Base-by-base conservation (phyloP, 2,797 vertebrate species). In the Tenualosa thibaudeaui region DNA sequence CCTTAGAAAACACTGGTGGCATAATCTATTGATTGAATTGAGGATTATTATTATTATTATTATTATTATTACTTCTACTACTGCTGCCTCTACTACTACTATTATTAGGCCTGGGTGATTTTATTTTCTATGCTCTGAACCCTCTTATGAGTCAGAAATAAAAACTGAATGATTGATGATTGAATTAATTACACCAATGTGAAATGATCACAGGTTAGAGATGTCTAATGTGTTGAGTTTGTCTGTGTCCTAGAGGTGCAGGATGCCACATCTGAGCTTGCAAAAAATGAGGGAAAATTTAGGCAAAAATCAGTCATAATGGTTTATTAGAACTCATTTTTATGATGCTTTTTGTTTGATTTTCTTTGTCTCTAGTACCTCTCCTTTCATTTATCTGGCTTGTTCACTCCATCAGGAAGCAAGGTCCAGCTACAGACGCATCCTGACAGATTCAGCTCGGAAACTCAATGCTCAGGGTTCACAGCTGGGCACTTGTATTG, bases 391-490 rank as follows among this genome's bases (percentile, higher is more conserved):
- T 84, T 83, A 9, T 62, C 82, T 81, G 22, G 84, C 17, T 84
- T 51, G 56, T 51, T 40, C 81, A 43, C 53, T 87, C 12, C 71
- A 91, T 85, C 88, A 98, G 97, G 97, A 97, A 5, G 97, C 97
- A 49, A 94, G 97, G 31, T 97, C 96, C 22, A 96, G 96, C 15
- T 98, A 98, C 84, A 94, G 97, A 84, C 96, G 95, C 86, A 97
- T 98, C 85, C 96, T 98, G 1, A 97, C 97, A 0, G 97, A 98
- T 78, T 98, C 97, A 0, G 97, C 97, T 0, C 91, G 97, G 87
- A 97, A 96, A 68, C 95, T 98, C 17, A 97, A 98, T 0, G 90
- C 95, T 0, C 96, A 97, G 88, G 96, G 96, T 50, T 97, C 97
- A 19, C 96, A 97, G 19, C 85, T 98, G 0, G 97, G 97, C 4